Evolutionary conservation across 2,888 invertebrate species (phyloP), one percentile per base, ranked within the genome.

Genomic region (Rhagium mordax): DNA sequence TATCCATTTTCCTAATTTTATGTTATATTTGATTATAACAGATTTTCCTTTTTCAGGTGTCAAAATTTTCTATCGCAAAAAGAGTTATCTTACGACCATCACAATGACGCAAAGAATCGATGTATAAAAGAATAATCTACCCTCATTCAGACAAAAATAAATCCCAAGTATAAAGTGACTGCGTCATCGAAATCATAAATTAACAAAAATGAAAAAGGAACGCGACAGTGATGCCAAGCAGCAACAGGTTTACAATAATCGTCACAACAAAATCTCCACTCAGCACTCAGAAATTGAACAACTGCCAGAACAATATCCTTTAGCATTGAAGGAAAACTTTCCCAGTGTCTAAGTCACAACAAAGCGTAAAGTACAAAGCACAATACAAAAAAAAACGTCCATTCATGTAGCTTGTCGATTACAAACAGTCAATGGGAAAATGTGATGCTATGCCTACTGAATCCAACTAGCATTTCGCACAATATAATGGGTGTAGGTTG

Each of bases 191-290:
- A 59, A 16, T 27, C 16, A 27, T 59, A 59, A n/a, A 29, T 59
- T 59, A 59, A 29, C 10, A 20, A 59, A 29, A 59, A 59, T 33
- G 33, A 33, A 33, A 33, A 33, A 13, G 33, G 29, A 27, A 59
- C 16, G 57, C 21, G 29, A 15, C 10, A 2, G 6, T 7, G 15
- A 16, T 59, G 57, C 57, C 57, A 59, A 59, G 18, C 4, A 61
- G 41, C 61, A 61, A 61, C 61, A 61, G 61, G 61, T 61, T 41
- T 16, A 20, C 33, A n/a, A 47, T 18, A 21, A 20, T 20, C 20
- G 18, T 60, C 4, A 49, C 48, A 24, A 62, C n/a, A n/a, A 62
- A 62, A 62, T 49, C 21, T 62, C 47, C 62, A 48, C 47, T 20
- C 6, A 33, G 10, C 33, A 10, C 10, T 13, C 41, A 5, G 7